These are phyloP conservation scores for Psococerastis gibbosa DNA, from an alignment of 2,888 invertebrate genomes.

Conservation along the genomic window DNA sequence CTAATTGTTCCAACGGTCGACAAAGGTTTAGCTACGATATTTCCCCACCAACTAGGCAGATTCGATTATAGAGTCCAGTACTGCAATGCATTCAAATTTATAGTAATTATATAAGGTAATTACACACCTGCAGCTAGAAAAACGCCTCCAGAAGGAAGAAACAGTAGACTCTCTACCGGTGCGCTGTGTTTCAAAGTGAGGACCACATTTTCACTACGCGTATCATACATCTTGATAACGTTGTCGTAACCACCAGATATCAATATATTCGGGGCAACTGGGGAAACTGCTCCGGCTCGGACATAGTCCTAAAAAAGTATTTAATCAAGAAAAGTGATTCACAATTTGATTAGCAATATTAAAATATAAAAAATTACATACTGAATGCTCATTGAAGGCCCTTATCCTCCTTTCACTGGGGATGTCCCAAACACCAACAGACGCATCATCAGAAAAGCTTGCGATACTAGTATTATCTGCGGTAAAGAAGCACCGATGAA, in stretches of 20 bases:
- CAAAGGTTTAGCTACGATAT: too few species aligned
- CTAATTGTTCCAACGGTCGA: too few species aligned
- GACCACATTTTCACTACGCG: slow-evolving; percentile 42
- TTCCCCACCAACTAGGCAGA: too few species aligned
- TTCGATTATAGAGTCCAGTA: too few species aligned
- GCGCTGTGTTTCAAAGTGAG: slow-evolving; percentile 67
- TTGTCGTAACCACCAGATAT: slow-evolving; percentile 82
- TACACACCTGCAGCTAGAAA: slow-evolving; percentile 63
- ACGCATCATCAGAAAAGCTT: slow-evolving; percentile 84
- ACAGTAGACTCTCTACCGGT: slow-evolving; percentile 75
- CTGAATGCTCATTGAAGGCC: slow-evolving; percentile 42
- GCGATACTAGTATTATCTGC: slow-evolving; percentile 56
- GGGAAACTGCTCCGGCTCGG: slow-evolving; percentile 63
- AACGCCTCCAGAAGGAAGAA: slow-evolving; percentile 75
- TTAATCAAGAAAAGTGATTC: too few species aligned
- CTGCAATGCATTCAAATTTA: too few species aligned
- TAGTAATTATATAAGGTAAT: too few species aligned
- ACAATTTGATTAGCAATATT: neutral
- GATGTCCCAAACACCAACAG: slow-evolving; percentile 79
- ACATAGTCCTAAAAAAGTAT: slow-evolving; percentile 45
- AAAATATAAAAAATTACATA: slow-evolving; percentile 14
- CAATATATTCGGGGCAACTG: slow-evolving; percentile 53
- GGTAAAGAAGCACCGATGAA: slow-evolving; percentile 68
- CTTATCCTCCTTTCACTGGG: slow-evolving; percentile 54
- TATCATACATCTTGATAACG: slow-evolving; percentile 72